Base-by-base conservation (phyloP, 2,888 invertebrate species). In the Eilema sororculum region DNA sequence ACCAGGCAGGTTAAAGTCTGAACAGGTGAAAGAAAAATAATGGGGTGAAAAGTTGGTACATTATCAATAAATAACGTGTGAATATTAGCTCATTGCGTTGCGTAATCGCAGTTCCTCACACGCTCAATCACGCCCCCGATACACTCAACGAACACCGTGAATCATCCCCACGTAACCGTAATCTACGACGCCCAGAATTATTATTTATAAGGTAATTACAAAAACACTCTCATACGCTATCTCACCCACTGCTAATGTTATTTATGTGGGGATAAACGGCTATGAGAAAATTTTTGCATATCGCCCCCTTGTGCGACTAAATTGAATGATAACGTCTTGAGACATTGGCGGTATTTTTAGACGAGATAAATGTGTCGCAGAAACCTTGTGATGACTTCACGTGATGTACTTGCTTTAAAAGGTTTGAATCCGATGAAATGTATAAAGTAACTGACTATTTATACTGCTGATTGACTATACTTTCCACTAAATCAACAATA, bases 131-230 rank as follows among this genome's bases (percentile, higher is more conserved):
- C 73, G 71, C 16, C 58, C 52, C 52, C 28, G 24, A 64, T 65
- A 63, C 71, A 64, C 66, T 57, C 52, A 64, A n/a, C 69, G 77
- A 78, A 74, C 81, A 79, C 86, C 86, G 88, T 93, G 89, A 87
- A 93, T 94, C 94, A 93, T 89, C 86, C 86, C 84, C 83, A 84
- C 88, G 81, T 91, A 91, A 91, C 90, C 84, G 89, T 95, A 95
- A 95, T 95, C 95, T 95, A 93, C 90, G 92, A 82, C 87, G 84
- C 84, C 71, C 86, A 84, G 89, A 93, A 95, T 95, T 91, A 95
- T 95, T 95, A 95, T 95, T 95, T 95, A 95, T 95, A 95, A 90
- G 92, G 95, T 95, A 95, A 95, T 95, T 95, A 95, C 95, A 92
- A 93, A 92, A 91, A 93, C 93, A 92, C 93, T 91, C 93, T 86